phyloP scores from a whole-genome alignment of 92 coral and sea anemone genomes.

The Umimayanthus chanpuru region DNA sequence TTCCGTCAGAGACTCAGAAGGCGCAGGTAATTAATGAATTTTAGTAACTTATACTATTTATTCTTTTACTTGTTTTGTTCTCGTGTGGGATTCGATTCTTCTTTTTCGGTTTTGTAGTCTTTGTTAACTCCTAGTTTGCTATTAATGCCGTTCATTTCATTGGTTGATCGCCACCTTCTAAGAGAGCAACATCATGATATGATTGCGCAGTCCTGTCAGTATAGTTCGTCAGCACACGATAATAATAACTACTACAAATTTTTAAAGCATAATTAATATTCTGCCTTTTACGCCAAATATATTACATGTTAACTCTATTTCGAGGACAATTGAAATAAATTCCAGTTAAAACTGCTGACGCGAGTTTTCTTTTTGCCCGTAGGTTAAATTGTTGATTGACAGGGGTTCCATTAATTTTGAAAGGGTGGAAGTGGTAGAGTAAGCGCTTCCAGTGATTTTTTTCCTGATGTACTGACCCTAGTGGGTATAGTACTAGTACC shows the following conservation, averaged over 20 bases:
- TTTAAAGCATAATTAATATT: not conserved
- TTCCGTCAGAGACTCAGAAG: slow-evolving; percentile 85
- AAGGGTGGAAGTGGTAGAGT: no score
- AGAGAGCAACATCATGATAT: not conserved
- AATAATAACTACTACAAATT: not conserved
- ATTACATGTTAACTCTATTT: not conserved
- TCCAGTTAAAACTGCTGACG: not conserved
- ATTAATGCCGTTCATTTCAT: no score
- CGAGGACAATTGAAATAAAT: not conserved
- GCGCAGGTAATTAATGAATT: slow-evolving; percentile 73
- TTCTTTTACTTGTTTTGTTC: no score
- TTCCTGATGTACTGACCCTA: no score
- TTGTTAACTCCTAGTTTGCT: no score
- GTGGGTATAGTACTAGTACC: no score
- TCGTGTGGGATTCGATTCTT: not conserved
- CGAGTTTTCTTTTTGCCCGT: not conserved
- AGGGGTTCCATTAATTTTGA: no score
- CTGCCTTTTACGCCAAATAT: not conserved
- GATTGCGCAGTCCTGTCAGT: not conserved
- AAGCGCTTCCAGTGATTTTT: no score
- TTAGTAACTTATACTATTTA: not conserved
- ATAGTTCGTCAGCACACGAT: not conserved
- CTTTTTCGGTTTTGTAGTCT: not conserved
- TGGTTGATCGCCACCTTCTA: not conserved
- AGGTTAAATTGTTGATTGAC: not conserved